phyloP scores from a whole-genome alignment of 2,113 vertebrate species.

The Carettochelys insculpta region DNA sequence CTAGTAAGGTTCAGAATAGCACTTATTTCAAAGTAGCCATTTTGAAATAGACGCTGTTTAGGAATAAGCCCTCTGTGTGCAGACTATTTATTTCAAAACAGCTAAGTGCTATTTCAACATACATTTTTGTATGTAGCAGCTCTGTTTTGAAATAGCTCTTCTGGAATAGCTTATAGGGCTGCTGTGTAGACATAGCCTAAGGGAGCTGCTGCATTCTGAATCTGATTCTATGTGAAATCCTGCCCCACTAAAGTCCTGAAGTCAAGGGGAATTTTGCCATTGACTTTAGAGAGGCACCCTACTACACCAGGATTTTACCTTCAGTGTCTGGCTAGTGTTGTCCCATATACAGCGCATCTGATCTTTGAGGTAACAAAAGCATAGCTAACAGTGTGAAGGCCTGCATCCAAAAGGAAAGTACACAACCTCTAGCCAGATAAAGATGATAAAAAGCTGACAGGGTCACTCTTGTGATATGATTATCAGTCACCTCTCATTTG shows the following conservation, averaged over 20 bases:
- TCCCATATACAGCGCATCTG: accelerated
- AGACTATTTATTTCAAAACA: too few species aligned
- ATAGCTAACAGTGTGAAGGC: background rate
- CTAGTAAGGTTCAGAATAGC: too few species aligned
- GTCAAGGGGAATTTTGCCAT: background rate
- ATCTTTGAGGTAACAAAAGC: background rate
- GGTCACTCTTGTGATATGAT: background rate
- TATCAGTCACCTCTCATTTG: background rate
- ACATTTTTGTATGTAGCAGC: too few species aligned
- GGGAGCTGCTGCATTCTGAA: too few species aligned
- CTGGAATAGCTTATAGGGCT: too few species aligned
- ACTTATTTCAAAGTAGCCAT: too few species aligned
- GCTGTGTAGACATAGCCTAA: too few species aligned
- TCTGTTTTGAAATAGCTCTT: too few species aligned
- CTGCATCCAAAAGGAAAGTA: background rate
- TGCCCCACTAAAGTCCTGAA: background rate
- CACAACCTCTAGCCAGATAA: background rate
- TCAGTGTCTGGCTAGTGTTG: background rate
- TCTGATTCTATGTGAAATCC: background rate
- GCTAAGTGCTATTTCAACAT: too few species aligned
- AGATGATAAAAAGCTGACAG: background rate
- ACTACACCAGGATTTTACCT: background rate
- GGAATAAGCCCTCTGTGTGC: too few species aligned
- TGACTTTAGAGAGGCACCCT: background rate
- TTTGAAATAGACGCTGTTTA: too few species aligned